These are phyloP conservation scores for Lordiphosa andalusiaca DNA, from an alignment of 2,888 invertebrate species.

Conservation along the genomic window DNA sequence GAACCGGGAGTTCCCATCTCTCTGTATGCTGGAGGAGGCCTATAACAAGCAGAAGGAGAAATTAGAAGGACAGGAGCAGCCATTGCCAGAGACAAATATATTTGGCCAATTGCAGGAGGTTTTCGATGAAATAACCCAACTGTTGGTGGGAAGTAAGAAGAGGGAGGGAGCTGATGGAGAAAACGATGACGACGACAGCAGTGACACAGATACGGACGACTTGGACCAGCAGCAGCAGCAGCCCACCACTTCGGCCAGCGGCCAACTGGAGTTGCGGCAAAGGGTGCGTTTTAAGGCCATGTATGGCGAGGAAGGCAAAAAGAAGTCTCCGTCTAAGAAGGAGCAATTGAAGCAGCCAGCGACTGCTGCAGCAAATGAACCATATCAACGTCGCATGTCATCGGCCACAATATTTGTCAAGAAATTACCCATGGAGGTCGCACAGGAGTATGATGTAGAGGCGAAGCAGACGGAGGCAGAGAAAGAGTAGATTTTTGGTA, in stretches of 20 bases:
- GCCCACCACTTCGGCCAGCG: constrained; percentile 16
- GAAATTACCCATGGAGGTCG: constrained; percentile 52
- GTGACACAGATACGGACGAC: too few species aligned
- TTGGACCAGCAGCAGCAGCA: not conserved
- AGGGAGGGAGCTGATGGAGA: too few species aligned
- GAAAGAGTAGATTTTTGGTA: not conserved
- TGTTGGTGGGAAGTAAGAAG: constrained; percentile 21
- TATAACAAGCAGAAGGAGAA: constrained; percentile 71
- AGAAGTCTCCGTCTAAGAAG: not conserved
- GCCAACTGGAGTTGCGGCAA: constrained; percentile 37
- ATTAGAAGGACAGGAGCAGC: constrained; percentile 26
- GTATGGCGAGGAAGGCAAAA: constrained; percentile 32
- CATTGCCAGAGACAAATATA: constrained; percentile 55
- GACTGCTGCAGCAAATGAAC: not conserved
- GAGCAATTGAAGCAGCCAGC: not conserved
- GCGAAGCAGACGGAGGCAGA: not conserved
- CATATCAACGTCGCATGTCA: constrained; percentile 58
- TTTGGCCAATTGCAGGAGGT: constrained; percentile 52
- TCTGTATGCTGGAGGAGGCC: constrained; percentile 62
- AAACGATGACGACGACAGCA: too few species aligned
- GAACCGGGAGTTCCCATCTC: constrained; percentile 31
- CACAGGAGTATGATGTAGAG: constrained; percentile 21
- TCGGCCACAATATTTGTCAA: constrained; percentile 55
- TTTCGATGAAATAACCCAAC: constrained; percentile 42
- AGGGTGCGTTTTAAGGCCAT: constrained; percentile 47